Evolutionary conservation across 2,888 invertebrate genomes (phyloP), one percentile per base, ranked within the genome.

Genomic region (Protophormia terraenovae): DNA sequence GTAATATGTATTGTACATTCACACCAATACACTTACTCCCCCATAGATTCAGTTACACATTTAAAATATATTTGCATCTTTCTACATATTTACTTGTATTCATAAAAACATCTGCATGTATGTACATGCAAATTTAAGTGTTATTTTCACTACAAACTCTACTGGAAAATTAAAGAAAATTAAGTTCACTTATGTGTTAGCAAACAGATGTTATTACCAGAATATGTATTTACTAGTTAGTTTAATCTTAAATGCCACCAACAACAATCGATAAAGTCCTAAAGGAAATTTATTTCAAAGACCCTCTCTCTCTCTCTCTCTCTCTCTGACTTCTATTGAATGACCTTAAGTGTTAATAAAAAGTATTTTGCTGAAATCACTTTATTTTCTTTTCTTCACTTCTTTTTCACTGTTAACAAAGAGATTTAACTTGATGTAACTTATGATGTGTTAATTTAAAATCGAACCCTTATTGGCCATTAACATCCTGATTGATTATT

Each of bases 381-480:
- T 29, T n/a, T 22, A 8, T 55, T 41, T 41, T 41, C 38, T 16
- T 55, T 2, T n/a, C n/a, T n/a, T n/a, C n/a, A n/a, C n/a, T n/a
- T n/a, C n/a, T n/a, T n/a, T 14, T 14, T 24, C 8, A 55, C 38
- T 55, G 10, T 14, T 24, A 66, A 55, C 27, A 66, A 24, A 45
- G 22, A 55, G 14, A 53, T 55, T n/a, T 10, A 64, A 72, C 32
- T 53, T 38, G 16, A 50, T 41, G 41, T 45, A 22, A 50, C 53
- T 45, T 50, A 64, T 64, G 53, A 79, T 60, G 71, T 79, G 79
- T 79, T 72, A 79, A 79, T 72, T 71, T 64, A 64, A 64, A 72
- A 55, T 22, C 69, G 22, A 64, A 64, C 24, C 71, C 69, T 71
- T 79, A 8, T 71, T 60, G 50, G 41, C 50, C 62, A 62, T 79